Conservation (phyloP, 2,888 invertebrate genomes). For the Eugnorisma glareosa region DNA sequence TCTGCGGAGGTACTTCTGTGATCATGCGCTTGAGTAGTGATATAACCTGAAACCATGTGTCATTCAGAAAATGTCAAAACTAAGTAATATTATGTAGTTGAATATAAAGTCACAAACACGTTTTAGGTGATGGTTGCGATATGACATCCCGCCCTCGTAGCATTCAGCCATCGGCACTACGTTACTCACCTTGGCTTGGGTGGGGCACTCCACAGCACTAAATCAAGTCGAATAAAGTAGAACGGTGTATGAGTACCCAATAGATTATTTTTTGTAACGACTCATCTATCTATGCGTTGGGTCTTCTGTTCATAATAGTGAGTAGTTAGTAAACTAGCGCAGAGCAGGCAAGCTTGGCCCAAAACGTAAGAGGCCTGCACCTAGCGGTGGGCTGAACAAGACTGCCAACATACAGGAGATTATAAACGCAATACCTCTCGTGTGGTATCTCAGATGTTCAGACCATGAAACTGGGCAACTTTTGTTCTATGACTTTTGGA, state of each 20-base stretch:
- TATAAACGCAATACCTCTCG: too few species aligned
- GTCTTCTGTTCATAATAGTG: not conserved
- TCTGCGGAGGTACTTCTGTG: constrained; percentile 96
- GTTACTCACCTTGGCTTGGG: not conserved
- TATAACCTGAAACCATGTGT: constrained; percentile 92
- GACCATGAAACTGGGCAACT: not conserved
- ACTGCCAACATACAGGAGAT: not conserved
- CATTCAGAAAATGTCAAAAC: not conserved
- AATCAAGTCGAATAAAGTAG: not conserved
- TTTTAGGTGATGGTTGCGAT: not conserved
- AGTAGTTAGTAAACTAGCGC: not conserved
- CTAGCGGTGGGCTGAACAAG: not conserved
- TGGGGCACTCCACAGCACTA: not conserved
- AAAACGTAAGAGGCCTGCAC: too few species aligned
- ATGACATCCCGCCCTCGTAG: not conserved
- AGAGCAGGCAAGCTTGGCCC: not conserved
- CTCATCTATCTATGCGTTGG: not conserved
- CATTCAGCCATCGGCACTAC: not conserved
- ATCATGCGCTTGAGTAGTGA: constrained; percentile 96
- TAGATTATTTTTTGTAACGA: not conserved
- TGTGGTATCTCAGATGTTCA: too few species aligned
- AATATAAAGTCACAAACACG: not conserved
- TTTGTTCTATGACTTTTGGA: not conserved
- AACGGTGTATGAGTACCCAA: not conserved
- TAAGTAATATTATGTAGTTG: not conserved